Evolutionary conservation across 2,113 vertebrate species (phyloP).

Genomic region (Plotosus lineatus): DNA sequence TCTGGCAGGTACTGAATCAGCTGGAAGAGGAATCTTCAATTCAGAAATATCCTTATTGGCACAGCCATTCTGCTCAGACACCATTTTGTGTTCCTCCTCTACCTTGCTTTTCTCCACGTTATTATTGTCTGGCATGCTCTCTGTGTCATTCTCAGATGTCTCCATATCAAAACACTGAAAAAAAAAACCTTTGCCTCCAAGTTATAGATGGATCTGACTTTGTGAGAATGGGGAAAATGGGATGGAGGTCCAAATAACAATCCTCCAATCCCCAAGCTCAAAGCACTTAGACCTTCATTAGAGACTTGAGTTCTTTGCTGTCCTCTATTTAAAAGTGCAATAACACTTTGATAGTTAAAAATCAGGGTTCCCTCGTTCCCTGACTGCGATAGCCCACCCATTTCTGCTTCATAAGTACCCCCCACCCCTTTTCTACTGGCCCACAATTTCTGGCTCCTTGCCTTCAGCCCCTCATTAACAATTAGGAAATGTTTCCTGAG

Average conservation of each 20-base stretch:
- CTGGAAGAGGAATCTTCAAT: slow-evolving; percentile 62
- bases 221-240: slow-evolving; percentile 27
- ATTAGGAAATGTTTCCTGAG: slow-evolving; percentile 90
- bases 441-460: slow-evolving; percentile 69
- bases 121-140: slow-evolving; percentile 69
- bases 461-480: slow-evolving; percentile 74
- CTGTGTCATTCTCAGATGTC: slow-evolving; percentile 31
- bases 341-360: slow-evolving; percentile 65
- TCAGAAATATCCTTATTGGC: slow-evolving; percentile 37
- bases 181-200: slow-evolving; percentile 31
- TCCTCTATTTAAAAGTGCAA: slow-evolving; percentile 59
- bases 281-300: slow-evolving; percentile 62
- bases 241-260: slow-evolving; percentile 45
- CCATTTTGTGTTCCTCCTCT: slow-evolving; percentile 56
- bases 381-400: slow-evolving; percentile 48
- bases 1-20: slow-evolving; percentile 51
- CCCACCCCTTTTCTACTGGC: slow-evolving; percentile 73
- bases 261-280: slow-evolving; percentile 48
- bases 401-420: slow-evolving; percentile 58
- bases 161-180: slow-evolving; percentile 44
- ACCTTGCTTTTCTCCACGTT: slow-evolving; percentile 60
- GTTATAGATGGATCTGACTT: slow-evolving; percentile 28
- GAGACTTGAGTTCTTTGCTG: slow-evolving; percentile 56
- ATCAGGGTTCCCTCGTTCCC: slow-evolving; percentile 64
- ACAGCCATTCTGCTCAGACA: slow-evolving; percentile 49